phyloP scores from a whole-genome alignment of 2,888 invertebrate genomes.

The Sinelater perroti region DNA sequence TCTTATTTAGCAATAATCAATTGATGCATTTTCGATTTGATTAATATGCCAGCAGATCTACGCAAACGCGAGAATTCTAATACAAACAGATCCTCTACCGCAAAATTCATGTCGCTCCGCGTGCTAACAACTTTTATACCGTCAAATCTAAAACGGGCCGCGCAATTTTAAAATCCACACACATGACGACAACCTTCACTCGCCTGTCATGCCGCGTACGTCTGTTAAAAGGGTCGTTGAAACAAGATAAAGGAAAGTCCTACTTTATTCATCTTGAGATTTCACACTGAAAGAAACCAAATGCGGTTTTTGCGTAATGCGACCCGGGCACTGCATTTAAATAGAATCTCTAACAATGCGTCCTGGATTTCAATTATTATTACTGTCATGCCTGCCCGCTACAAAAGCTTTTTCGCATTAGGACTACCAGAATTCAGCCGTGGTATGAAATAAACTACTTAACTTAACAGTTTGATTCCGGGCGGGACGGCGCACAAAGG shows the following conservation, averaged over 20 bases:
- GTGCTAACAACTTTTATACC: too few relatives aligned
- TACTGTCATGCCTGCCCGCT: constrained; percentile 24
- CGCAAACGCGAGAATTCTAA: too few relatives aligned
- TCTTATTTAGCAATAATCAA: not conserved
- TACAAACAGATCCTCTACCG: too few relatives aligned
- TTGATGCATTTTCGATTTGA: constrained; percentile 4
- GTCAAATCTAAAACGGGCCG: too few relatives aligned
- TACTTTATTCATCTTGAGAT: constrained; percentile 42
- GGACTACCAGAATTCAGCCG: constrained; percentile 25
- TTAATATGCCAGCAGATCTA: too few relatives aligned
- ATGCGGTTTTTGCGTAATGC: constrained; percentile 41
- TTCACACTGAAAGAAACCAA: constrained; percentile 41
- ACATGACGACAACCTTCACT: constrained; percentile 21
- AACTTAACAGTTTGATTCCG: constrained; percentile 12
- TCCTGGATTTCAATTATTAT: constrained; percentile 30
- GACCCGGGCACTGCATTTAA: constrained; percentile 31
- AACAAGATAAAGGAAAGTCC: constrained; percentile 29
- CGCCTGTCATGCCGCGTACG: constrained; percentile 28
- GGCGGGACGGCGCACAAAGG: constrained; percentile 1
- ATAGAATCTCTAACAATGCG: constrained; percentile 30
- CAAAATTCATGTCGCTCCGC: too few relatives aligned
- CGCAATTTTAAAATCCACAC: constrained; percentile 29
- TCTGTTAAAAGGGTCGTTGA: constrained; percentile 31
- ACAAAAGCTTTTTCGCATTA: constrained; percentile 27
- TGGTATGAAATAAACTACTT: constrained; percentile 26